Base-by-base conservation (phyloP, 2,888 invertebrate genomes). In the Xanthorhoe designata region DNA sequence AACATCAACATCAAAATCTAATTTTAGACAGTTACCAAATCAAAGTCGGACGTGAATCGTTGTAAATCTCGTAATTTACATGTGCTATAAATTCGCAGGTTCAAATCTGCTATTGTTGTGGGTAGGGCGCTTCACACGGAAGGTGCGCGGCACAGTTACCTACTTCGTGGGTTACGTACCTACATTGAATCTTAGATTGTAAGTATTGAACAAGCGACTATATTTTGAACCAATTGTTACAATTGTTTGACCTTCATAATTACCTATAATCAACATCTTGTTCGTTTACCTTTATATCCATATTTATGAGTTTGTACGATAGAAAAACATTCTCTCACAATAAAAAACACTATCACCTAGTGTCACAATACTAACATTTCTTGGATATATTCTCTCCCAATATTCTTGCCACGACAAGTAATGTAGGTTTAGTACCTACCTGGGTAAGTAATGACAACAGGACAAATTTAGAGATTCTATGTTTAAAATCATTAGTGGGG, bases 71-170 rank as follows among this genome's bases (percentile, higher is more conserved):
- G 52, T 64, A 62, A 69, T 74, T 71, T 71, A 55, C 59, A 67
- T 69, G 71, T 51, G 57, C 64, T 68, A 68, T 74, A 75, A 71
- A 74, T 71, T 65, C 63, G 66, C 68, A 73, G 68, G 73, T 77
- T 75, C 74, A 70, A 62, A 80, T 80, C 74, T 71, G 66, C 69
- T 78, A 85, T 90, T 90, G 87, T 89, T 80, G 71, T 69, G 70
- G 63, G 51, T 68, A 69, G 73, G 67, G 68, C 61, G 68, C 45
- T 80, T 91, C 91, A 87, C 91, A 91, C 91, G 91, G 91, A 91
- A 91, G 90, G 73, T 76, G 76, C 71, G 69, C 78, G 88, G 75
- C 88, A 87, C 78, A 89, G 78, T 91, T 86, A 86, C 90, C 90
- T 78, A 89, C 79, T 83, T 87, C 73, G 77, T 71, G 73, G 42